A percentile compares a stretch with the other conserved stretches of the same genome.
phyloP scores from a whole-genome alignment of 1,140 invertebrate species.

The Lordiphosa mommai region DNA sequence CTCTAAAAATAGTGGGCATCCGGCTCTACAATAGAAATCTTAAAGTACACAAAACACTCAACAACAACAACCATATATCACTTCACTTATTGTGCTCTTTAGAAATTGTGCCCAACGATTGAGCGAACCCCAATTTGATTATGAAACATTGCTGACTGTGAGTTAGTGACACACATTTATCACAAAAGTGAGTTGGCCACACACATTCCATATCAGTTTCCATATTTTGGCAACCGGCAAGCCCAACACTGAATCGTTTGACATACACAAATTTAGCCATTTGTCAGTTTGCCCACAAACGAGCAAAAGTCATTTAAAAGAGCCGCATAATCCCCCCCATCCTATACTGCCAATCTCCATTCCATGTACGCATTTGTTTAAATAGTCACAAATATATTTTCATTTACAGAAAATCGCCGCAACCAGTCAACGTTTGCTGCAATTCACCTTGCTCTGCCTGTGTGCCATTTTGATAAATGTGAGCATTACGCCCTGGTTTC shows the following conservation, averaged over 20 bases:
- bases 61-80: no score
- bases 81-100: constrained; percentile 28
- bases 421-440: constrained; percentile 86
- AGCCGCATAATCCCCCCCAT: constrained; percentile 22
- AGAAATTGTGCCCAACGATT: constrained; percentile 5
- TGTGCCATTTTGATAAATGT: constrained; percentile 88
- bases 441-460: constrained; percentile 86
- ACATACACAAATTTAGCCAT: constrained; percentile 47
- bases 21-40: no score
- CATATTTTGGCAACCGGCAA: constrained; percentile 12
- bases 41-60: no score
- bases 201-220: not conserved
- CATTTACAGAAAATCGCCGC: constrained; percentile 86
- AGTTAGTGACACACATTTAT: constrained; percentile 35
- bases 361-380: not conserved
- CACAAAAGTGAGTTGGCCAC: not conserved
- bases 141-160: constrained; percentile 34
- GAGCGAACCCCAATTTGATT: constrained; percentile 37
- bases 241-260: not conserved
- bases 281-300: constrained; percentile 47
- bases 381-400: constrained; percentile 24
- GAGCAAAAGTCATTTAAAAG: constrained; percentile 55
- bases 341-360: not conserved
- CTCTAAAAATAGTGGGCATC: no score
- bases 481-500: constrained; percentile 86